A percentile compares a stretch with the other conserved stretches of the same genome.
Evolutionary conservation across 2,888 invertebrate species (phyloP).

Genomic region (Parapristionchus giblindavisi): DNA sequence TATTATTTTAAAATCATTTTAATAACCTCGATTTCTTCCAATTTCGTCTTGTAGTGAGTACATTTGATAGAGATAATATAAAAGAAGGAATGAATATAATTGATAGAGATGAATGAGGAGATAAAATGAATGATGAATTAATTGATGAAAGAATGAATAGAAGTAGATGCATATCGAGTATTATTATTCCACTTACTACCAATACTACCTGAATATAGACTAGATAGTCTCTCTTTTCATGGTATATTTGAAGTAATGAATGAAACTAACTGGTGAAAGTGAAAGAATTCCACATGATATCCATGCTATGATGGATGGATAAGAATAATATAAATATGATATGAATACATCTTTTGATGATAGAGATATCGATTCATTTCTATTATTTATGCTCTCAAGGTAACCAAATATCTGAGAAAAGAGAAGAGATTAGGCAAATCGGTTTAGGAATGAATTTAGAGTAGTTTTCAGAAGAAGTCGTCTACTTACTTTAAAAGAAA

Average conservation of each 20-base stretch:
- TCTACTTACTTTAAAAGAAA: no score
- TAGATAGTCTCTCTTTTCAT: not conserved
- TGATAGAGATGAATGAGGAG: not conserved
- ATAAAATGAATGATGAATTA: not conserved
- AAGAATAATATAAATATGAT: not conserved
- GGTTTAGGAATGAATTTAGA: not conserved
- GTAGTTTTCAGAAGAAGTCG: no score
- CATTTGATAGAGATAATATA: not conserved
- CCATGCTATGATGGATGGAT: not conserved
- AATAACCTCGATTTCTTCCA: conserved; percentile 35
- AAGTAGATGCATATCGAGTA: conserved; percentile 11
- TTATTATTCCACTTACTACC: not conserved
- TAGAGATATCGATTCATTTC: not conserved
- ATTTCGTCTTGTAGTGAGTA: conserved; percentile 16
- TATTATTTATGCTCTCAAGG: not conserved
- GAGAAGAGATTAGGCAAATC: no score
- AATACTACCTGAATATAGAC: conserved; percentile 11
- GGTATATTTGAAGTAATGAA: not conserved
- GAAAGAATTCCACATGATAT: not conserved
- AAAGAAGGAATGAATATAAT: conserved; percentile 12
- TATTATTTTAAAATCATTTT: conserved; percentile 1
- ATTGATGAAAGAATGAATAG: conserved; percentile 9
- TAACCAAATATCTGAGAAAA: no score
- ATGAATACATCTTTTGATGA: no score
- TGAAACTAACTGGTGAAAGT: conserved; percentile 20